phyloP scores from a whole-genome alignment of 2,888 invertebrate genomes.

The Troilus luridus region DNA sequence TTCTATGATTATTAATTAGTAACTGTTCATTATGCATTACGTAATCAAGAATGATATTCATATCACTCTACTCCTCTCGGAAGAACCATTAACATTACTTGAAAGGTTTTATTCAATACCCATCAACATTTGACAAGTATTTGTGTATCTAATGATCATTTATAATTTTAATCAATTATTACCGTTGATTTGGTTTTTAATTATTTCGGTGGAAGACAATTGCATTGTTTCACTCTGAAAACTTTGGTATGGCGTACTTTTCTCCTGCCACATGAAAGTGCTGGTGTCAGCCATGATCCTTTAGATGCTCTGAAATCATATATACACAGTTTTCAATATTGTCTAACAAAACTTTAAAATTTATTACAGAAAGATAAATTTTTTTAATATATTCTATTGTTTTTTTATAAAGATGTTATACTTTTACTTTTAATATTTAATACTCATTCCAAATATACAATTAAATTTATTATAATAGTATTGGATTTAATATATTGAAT shows the following conservation, averaged over 20 bases:
- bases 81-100: neutral
- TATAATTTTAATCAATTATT: neutral
- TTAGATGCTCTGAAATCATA: conserved; percentile 9
- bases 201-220: conserved; percentile 39
- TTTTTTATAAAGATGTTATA: neutral
- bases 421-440: neutral
- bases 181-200: neutral
- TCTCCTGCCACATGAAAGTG: conserved; percentile 39
- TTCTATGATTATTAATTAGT: neutral
- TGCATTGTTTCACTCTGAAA: conserved; percentile 31
- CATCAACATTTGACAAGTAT: neutral
- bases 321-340: neutral
- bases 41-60: neutral
- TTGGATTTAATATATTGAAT: neutral
- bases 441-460: neutral
- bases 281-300: conserved; percentile 38
- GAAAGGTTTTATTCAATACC: neutral
- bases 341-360: neutral
- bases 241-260: conserved; percentile 35
- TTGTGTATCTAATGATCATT: neutral
- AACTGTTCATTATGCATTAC: neutral
- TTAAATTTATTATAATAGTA: neutral
- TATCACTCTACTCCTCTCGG: neutral
- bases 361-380: neutral
- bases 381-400: neutral